Conservation (phyloP, 2,113 vertebrate species). For the Pseudonaja textilis region DNA sequence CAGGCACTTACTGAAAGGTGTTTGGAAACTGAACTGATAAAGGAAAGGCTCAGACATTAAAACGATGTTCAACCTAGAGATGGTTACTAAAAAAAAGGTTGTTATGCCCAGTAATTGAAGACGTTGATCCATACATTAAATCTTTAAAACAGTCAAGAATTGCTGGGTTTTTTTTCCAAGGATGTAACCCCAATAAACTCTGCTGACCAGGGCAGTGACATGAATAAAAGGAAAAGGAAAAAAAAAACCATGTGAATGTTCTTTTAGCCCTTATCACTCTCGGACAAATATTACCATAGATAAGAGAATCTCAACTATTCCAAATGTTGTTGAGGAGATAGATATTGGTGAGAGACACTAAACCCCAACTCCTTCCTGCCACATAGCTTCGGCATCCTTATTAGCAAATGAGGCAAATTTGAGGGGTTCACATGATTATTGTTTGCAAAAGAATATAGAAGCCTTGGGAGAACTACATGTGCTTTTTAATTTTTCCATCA, state of each 20-base stretch:
- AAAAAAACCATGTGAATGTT: not conserved
- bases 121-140: not conserved
- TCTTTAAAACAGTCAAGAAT: not conserved
- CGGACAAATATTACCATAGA: not conserved
- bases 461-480: not conserved
- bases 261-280: not conserved
- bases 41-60: not conserved
- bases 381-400: not conserved
- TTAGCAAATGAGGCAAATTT: not conserved
- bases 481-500: not conserved
- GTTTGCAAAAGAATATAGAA: not conserved
- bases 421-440: not conserved
- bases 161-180: not conserved
- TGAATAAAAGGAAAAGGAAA: not conserved
- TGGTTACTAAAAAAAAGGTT: not conserved
- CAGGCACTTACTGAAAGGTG: not conserved
- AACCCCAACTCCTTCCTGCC: not conserved
- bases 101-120: not conserved
- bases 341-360: not conserved
- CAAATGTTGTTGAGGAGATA: not conserved
- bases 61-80: not conserved
- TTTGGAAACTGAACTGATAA: not conserved
- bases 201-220: not conserved
- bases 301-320: not conserved
- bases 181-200: not conserved